Conservation (phyloP, 2,797 vertebrate species). For the Scomberomorus guttatus region DNA sequence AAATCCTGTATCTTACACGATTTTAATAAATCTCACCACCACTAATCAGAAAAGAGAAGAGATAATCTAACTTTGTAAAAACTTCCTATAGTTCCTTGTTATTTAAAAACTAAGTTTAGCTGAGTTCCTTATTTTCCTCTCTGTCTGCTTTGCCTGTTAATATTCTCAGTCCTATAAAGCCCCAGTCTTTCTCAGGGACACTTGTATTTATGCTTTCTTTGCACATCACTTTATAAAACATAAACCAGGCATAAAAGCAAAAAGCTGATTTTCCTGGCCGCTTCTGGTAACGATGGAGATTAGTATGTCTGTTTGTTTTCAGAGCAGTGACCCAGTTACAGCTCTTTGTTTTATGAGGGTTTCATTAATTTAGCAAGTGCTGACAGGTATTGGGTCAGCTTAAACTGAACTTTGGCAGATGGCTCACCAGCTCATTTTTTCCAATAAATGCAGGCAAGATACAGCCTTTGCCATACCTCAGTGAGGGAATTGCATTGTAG, state of each 20-base stretch:
- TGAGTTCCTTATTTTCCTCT: conserved; percentile 7
- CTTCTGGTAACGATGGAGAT: conserved; percentile 49
- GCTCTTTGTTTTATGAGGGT: conserved; percentile 51
- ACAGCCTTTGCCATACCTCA: not conserved
- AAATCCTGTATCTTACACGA: not conserved
- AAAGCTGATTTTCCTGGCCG: conserved; percentile 20
- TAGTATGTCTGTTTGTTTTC: conserved; percentile 53
- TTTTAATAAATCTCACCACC: no score
- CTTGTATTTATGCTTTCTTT: conserved; percentile 10
- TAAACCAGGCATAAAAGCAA: not conserved
- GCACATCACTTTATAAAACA: conserved; percentile 2
- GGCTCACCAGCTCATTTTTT: conserved; percentile 40
- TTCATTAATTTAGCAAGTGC: conserved; percentile 66
- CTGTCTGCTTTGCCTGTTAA: conserved; percentile 13
- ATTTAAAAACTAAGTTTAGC: not conserved
- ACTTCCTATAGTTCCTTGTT: not conserved
- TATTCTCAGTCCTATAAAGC: conserved; percentile 24
- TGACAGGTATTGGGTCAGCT: conserved; percentile 65
- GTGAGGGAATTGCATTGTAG: not conserved
- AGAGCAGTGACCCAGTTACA: conserved; percentile 64
- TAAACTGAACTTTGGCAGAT: conserved; percentile 63
- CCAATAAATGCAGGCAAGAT: conserved; percentile 19
- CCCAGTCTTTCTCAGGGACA: conserved; percentile 18
- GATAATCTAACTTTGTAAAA: not conserved
- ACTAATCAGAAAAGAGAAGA: not conserved